A percentile compares a stretch with the other conserved stretches of the same genome.
Evolutionary conservation across 2,888 invertebrate genomes (phyloP).

Genomic region (Heteropelma amictum): DNA sequence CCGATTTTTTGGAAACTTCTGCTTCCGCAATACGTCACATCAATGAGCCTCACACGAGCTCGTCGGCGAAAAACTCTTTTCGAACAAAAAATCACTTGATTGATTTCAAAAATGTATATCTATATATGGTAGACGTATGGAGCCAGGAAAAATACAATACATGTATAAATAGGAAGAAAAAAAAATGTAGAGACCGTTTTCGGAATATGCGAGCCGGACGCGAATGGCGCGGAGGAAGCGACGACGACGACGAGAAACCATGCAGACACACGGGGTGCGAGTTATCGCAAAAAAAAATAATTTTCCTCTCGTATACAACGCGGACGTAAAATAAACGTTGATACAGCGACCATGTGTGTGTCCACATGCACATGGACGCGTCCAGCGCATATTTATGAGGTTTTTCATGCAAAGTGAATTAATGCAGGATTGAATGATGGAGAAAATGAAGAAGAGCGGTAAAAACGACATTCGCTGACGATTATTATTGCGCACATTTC

Average conservation of each 20-base stretch:
- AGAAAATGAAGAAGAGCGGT: too few species aligned
- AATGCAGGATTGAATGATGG: too few species aligned
- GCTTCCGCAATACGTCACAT: not conserved
- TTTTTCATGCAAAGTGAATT: not conserved
- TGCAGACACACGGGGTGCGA: slow-evolving; percentile 26
- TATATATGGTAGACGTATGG: too few species aligned
- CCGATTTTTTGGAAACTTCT: not conserved
- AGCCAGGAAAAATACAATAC: too few species aligned
- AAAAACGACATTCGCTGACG: too few species aligned
- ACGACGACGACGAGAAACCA: slow-evolving; percentile 26
- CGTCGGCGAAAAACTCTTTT: not conserved
- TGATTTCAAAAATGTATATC: slow-evolving; percentile 1
- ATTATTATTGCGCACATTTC: too few species aligned
- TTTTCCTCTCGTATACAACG: slow-evolving; percentile 20
- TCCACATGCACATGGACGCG: not conserved
- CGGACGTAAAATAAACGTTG: slow-evolving; percentile 18
- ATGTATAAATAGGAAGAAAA: not conserved
- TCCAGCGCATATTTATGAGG: too few species aligned
- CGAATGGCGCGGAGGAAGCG: slow-evolving; percentile 32
- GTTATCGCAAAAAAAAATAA: slow-evolving; percentile 43
- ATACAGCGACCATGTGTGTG: not conserved
- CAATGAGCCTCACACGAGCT: not conserved
- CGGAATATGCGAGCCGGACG: not conserved
- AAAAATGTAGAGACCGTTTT: slow-evolving; percentile 8
- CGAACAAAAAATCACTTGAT: not conserved